Evolutionary conservation across 2,113 vertebrate species (phyloP), one percentile per base, ranked within the genome.

Genomic region (Zingel zingel): DNA sequence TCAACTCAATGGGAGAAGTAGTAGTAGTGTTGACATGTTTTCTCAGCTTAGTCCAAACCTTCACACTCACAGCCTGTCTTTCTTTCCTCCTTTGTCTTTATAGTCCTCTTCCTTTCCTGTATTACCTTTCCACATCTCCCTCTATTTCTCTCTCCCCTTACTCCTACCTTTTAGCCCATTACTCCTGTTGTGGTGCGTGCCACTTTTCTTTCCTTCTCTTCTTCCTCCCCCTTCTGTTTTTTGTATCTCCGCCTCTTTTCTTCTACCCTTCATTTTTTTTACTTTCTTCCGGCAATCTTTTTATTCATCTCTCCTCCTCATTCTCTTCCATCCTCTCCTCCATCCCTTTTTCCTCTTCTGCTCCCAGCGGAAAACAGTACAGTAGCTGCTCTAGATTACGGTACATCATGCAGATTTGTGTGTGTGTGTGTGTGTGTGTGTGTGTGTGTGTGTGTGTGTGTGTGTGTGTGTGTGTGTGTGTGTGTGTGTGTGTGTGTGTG

Each of bases 351-450:
- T 15, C 19, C 15, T 61, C 39, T 62, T 66, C 14, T 39, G 18
- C 33, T 61, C 47, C 69, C 43, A 2, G 45, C 2, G 33, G 61
- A 68, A 16, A n/a, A 65, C 25, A 64, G 51, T 58, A 25, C 27
- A 79, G 75, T 79, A 51, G 43, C 82, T 85, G 50, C 48, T 66
- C 23, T 72, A 68, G 78, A 75, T 86, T 69, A 81, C 13, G 25
- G 78, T 21, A 10, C 43, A 59, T 68, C 43, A 30, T 53, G 51
- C 70, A 81, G 70, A 74, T 77, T 62, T 57, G 36, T 61, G 43
- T 57, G 67, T 54, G 23, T 58, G 72, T 57, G 74, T 78, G 39
- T 73, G 33, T 73, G 30, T 57, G 21, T 78, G 74, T 51, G 54
- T 66, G 62, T 57, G 74, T 78, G 39, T 73, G 33, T 73, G 30